These are phyloP conservation scores for Timandra comae DNA, from an alignment of 2,888 invertebrate genomes.

Conservation along the genomic window DNA sequence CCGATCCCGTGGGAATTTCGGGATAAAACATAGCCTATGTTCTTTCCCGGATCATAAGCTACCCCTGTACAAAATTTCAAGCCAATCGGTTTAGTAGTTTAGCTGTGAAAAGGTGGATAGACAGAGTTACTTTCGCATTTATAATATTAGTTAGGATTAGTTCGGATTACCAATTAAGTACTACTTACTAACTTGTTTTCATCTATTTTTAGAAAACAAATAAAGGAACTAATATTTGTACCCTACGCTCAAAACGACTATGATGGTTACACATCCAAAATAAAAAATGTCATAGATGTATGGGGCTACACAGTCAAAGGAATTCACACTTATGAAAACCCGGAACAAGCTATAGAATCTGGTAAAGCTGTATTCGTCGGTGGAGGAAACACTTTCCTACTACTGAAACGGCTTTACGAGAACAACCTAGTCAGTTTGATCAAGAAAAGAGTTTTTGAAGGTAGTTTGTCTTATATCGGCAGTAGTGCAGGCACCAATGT, in stretches of 20 bases:
- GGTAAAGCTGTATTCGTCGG: slow-evolving; percentile 86
- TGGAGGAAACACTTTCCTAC: slow-evolving; percentile 88
- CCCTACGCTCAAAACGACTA: slow-evolving; percentile 84
- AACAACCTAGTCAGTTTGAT: slow-evolving; percentile 80
- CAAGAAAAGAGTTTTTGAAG: slow-evolving; percentile 76
- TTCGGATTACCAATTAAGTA: no score
- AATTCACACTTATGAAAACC: slow-evolving; percentile 78
- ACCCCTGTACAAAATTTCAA: no score
- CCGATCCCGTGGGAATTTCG: no score
- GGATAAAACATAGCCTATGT: no score
- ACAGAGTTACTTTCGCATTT: no score
- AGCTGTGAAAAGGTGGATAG: no score
- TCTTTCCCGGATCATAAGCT: no score
- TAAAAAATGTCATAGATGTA: slow-evolving; percentile 75
- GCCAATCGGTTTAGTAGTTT: no score
- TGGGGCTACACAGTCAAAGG: slow-evolving; percentile 82
- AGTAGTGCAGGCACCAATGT: slow-evolving; percentile 91
- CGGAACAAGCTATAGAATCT: slow-evolving; percentile 71
- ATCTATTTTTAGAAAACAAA: slow-evolving; percentile 71
- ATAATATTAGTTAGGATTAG: no score
- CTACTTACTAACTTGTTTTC: no score
- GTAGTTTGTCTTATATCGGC: slow-evolving; percentile 84
- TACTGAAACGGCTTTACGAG: slow-evolving; percentile 83
- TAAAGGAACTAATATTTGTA: slow-evolving; percentile 81
- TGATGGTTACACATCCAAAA: slow-evolving; percentile 79